phyloP scores from a whole-genome alignment of 2,888 invertebrate species.

The Drosophila prostipennis region DNA sequence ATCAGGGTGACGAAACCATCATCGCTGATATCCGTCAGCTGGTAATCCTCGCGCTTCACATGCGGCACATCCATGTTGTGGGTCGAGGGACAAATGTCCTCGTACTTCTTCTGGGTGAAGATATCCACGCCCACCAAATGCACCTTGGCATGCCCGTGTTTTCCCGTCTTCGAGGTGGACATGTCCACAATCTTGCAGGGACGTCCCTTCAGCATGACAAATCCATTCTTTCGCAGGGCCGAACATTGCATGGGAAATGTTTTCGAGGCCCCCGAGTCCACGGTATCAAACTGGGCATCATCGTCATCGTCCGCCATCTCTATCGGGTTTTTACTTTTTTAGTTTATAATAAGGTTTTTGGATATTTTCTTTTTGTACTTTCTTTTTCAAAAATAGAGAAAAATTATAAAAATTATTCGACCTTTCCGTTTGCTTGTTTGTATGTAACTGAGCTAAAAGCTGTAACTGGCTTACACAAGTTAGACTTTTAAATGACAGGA shows the following conservation, averaged over 20 bases:
- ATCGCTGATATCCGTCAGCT: conserved; percentile 95
- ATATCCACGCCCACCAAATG: conserved; percentile 97
- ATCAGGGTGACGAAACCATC: conserved; percentile 97
- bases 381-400: not conserved
- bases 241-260: conserved; percentile 99
- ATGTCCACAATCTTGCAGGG: conserved; percentile 99
- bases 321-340: not conserved
- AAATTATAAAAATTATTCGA: not conserved
- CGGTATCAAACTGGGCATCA: conserved; percentile 92
- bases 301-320: conserved; percentile 62
- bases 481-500: not conserved
- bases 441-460: not conserved
- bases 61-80: conserved; percentile 99
- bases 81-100: conserved; percentile 99
- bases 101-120: conserved; percentile 92
- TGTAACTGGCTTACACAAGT: too few relatives aligned
- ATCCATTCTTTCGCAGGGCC: conserved; percentile 99
- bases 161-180: conserved; percentile 99
- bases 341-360: not conserved
- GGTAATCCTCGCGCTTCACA: conserved; percentile 98
- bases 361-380: not conserved
- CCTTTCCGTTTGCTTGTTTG: not conserved
- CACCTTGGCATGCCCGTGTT: conserved; percentile 99
- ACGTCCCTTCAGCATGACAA: conserved; percentile 98
- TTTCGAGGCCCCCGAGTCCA: conserved; percentile 97